Base-by-base conservation (phyloP, 1,140 invertebrate genomes). In the Pogonomyrmex barbatus region DNA sequence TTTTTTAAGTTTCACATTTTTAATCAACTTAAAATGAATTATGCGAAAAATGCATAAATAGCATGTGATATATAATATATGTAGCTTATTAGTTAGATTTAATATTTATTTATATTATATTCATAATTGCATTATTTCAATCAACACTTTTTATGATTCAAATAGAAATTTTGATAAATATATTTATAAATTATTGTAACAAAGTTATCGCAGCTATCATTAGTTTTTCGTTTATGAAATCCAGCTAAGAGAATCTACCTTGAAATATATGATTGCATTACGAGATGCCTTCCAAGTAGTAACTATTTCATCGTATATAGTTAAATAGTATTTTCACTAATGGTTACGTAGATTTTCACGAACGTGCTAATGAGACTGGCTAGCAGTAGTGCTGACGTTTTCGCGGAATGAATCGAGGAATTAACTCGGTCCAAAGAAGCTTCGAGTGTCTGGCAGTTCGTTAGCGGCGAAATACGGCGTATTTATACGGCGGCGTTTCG, bases 401-500 rank as follows among this genome's bases (percentile, higher is more conserved):
- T 36, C 52, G 56, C 33, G 62, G 17, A 47, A 62, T 60, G 52
- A 75, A 12, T 68, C 68, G 47, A 65, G 54, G 63, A 90, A 89
- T 89, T 87, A 85, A 60, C 36, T 63, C 10, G 58, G 58, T 42
- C 58, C 54, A 71, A 86, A 89, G 60, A 50, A 73, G 82, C 56
- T 71, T 78, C 67, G 47, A 87, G 60, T 73, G 68, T 70, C 85
- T 63, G 88, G 42, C 56, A 89, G 45, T 90, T 90, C 85, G 85
- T 89, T 90, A 87, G 73, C 67, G n/a, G n/a, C 58, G 39, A 89
- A 85, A 87, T 89, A 89, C 39, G 73, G 79, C 67, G 33, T 77
- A 65, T 89, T 86, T 83, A 84, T 60, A 73, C 62, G 63, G n/a
- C 2, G 42, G 50, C 60, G 58, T 76, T 71, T 45, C 42, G 52